These are phyloP conservation scores for Deroplatys truncata DNA, from an alignment of 2,888 invertebrate genomes.

Conservation along the genomic window DNA sequence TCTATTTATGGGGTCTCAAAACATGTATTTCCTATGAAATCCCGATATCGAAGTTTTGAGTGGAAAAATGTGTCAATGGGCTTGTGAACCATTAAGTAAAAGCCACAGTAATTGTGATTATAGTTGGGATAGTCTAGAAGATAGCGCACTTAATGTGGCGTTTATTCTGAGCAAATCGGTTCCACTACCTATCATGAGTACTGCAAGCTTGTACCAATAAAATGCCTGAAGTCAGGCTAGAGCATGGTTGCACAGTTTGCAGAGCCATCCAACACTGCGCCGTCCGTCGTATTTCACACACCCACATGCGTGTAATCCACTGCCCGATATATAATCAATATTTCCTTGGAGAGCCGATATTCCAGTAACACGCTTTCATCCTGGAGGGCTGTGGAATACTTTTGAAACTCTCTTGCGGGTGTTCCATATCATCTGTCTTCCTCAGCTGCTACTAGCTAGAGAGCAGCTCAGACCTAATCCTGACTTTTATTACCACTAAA, in stretches of 20 bases:
- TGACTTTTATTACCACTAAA: not conserved
- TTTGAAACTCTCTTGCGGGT: not conserved
- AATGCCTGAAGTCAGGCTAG: not conserved
- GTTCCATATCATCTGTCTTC: not conserved
- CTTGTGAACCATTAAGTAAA: too few relatives aligned
- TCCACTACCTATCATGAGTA: too few relatives aligned
- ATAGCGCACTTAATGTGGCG: too few relatives aligned
- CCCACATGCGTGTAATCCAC: not conserved
- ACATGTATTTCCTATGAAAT: too few relatives aligned
- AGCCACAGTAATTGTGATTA: too few relatives aligned
- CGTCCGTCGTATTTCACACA: not conserved
- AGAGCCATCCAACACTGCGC: too few relatives aligned
- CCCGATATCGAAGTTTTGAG: too few relatives aligned
- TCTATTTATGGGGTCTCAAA: too few relatives aligned
- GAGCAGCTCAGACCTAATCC: not conserved
- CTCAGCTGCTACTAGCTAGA: not conserved
- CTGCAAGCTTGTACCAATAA: too few relatives aligned
- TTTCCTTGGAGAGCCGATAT: not conserved
- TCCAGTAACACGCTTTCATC: not conserved
- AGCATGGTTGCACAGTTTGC: not conserved
- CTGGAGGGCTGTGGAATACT: not conserved
- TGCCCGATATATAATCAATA: not conserved
- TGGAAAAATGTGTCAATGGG: too few relatives aligned
- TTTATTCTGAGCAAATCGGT: too few relatives aligned
- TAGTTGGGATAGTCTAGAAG: too few relatives aligned